These are phyloP conservation scores for Mesitornis unicolor DNA, from an alignment of 2,113 vertebrate genomes.

Conservation along the genomic window DNA sequence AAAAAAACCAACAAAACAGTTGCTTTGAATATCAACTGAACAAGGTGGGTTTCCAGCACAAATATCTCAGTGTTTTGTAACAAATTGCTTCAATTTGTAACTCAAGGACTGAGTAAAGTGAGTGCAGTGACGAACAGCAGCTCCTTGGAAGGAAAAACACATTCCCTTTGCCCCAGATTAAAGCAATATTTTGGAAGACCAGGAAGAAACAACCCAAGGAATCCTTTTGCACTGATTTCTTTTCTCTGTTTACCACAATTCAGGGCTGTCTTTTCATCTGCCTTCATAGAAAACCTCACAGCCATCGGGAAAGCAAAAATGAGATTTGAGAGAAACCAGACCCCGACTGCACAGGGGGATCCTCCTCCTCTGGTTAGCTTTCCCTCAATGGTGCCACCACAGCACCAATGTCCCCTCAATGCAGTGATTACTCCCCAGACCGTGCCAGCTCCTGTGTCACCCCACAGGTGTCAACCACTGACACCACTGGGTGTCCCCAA, in stretches of 20 bases:
- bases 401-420: no score
- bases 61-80: background rate
- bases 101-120: background rate
- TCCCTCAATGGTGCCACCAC: no score
- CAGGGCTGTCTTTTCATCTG: background rate
- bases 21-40: background rate
- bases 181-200: constrained; percentile 64
- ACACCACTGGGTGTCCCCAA: no score
- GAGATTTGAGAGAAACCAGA: no score
- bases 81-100: background rate
- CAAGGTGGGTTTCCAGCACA: constrained; percentile 35
- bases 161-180: constrained; percentile 49
- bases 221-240: background rate
- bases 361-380: no score
- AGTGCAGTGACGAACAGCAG: constrained; percentile 5
- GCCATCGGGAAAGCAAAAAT: background rate
- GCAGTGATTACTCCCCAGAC: no score
- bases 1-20: background rate
- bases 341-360: no score
- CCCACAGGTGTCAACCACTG: no score
- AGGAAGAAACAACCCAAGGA: background rate
- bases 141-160: background rate
- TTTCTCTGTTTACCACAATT: background rate
- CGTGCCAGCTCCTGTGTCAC: no score
- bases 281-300: background rate